These are phyloP conservation scores for Daubentonia madagascariensis DNA, from an alignment of 2,113 vertebrate species.

Conservation along the genomic window DNA sequence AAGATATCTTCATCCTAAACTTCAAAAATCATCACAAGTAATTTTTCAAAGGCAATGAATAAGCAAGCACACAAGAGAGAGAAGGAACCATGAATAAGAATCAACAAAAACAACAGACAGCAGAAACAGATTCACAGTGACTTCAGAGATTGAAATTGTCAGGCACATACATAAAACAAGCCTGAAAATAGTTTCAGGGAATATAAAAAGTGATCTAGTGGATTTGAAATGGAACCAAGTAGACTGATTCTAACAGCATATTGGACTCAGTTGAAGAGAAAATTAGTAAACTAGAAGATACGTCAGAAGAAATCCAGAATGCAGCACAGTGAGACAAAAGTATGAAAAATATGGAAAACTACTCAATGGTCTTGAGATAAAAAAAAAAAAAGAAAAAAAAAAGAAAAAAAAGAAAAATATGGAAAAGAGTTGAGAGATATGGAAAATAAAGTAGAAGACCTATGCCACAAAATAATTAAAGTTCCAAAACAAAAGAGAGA, in stretches of 20 bases:
- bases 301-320: constrained; percentile 12
- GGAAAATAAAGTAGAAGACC: background rate
- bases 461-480: background rate
- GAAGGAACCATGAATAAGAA: background rate
- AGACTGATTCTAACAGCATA: background rate
- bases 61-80: background rate
- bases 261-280: background rate
- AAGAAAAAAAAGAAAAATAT: too few relatives aligned
- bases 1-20: background rate
- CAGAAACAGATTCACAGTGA: background rate
- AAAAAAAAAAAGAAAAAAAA: too few relatives aligned
- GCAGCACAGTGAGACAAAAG: background rate
- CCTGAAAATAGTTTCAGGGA: background rate
- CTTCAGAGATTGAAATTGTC: background rate
- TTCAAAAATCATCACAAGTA: background rate
- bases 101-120: background rate
- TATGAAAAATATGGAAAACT: background rate
- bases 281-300: background rate
- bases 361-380: too few relatives aligned
- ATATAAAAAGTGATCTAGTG: background rate
- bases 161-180: background rate
- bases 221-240: background rate
- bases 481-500: background rate
- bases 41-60: constrained; percentile 18
- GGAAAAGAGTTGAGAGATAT: background rate